Conservation (phyloP, 2,113 vertebrate species). For the Octodon degus region DNA sequence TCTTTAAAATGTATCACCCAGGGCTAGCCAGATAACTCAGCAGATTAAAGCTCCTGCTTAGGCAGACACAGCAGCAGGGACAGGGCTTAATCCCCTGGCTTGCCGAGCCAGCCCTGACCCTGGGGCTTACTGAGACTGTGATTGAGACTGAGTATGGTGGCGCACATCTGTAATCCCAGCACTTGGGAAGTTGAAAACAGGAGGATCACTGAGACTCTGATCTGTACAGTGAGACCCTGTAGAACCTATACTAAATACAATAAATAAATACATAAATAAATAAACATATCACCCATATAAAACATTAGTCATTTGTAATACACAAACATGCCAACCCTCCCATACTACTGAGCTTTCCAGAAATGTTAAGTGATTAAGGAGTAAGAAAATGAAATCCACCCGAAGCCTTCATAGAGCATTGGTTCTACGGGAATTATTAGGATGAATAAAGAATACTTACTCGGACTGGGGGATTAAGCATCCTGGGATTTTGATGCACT, state of each 20-base stretch:
- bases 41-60: too few relatives aligned
- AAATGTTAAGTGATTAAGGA: constrained; percentile 51
- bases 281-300: constrained; percentile 24
- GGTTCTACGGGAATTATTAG: background rate
- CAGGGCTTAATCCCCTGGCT: too few relatives aligned
- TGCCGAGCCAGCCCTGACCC: too few relatives aligned
- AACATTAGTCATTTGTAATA: background rate
- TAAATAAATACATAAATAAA: background rate
- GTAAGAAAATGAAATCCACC: constrained; percentile 42
- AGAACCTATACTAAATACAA: too few relatives aligned
- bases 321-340: background rate
- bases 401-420: background rate
- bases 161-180: too few relatives aligned
- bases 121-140: too few relatives aligned
- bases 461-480: background rate
- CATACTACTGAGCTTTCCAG: background rate
- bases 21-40: too few relatives aligned
- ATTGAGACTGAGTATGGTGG: too few relatives aligned
- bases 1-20: constrained; percentile 41
- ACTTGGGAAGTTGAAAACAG: too few relatives aligned
- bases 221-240: too few relatives aligned
- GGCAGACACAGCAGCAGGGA: too few relatives aligned
- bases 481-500: constrained; percentile 61
- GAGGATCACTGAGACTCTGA: too few relatives aligned
- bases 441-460: constrained; percentile 54